Evolutionary conservation across 1,140 invertebrate genomes (phyloP).

Genomic region (Planococcus citri): DNA sequence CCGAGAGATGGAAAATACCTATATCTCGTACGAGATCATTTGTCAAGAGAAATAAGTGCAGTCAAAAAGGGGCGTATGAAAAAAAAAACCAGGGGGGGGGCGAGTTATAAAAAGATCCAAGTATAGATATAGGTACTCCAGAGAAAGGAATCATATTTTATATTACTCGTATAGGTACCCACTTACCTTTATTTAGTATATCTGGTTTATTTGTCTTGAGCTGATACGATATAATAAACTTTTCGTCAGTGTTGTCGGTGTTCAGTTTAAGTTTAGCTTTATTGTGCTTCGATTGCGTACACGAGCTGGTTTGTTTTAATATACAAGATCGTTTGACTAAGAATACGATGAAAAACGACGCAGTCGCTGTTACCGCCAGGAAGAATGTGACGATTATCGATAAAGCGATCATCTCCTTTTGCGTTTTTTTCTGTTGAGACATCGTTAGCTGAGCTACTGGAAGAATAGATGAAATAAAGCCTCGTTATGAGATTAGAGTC

Average conservation of each 20-base stretch:
- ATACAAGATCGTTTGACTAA: background rate
- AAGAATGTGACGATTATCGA: background rate
- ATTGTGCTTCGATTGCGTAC: background rate
- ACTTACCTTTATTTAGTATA: slow-evolving; percentile 12
- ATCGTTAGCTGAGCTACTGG: background rate
- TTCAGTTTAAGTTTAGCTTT: background rate
- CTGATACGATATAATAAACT: slow-evolving; percentile 13
- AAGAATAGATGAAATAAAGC: too few relatives aligned
- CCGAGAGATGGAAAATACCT: too few relatives aligned
- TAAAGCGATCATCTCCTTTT: background rate
- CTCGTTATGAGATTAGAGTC: background rate
- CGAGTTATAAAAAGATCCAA: too few relatives aligned
- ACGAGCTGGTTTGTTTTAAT: background rate
- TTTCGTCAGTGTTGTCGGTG: background rate
- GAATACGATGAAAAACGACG: background rate
- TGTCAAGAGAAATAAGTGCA: too few relatives aligned
- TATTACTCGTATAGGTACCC: too few relatives aligned
- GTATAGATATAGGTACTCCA: too few relatives aligned
- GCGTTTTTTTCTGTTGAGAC: background rate
- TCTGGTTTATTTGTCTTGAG: background rate
- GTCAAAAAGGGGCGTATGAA: too few relatives aligned
- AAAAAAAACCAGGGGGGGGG: too few relatives aligned
- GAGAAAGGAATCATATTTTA: too few relatives aligned
- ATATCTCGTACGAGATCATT: too few relatives aligned
- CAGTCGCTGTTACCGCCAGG: background rate